Evolutionary conservation across 2,797 vertebrate species (phyloP).

Genomic region (Eulemur albifrons): DNA sequence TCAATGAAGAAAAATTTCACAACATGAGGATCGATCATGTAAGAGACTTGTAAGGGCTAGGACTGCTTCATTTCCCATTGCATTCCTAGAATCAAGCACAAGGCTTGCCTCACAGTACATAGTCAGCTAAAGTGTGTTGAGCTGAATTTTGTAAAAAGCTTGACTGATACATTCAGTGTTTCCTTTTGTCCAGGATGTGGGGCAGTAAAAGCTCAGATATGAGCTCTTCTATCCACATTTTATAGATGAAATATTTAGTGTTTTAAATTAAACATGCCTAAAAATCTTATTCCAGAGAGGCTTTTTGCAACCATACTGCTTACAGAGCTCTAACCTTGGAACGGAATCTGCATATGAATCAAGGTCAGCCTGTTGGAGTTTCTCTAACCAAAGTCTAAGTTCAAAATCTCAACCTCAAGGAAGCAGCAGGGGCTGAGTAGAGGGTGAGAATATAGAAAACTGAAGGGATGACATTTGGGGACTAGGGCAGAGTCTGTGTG

Average conservation of each 20-base stretch:
- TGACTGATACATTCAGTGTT: neutral
- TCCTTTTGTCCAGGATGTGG: neutral
- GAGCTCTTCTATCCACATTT: constrained; percentile 60
- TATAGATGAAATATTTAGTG: constrained; percentile 72
- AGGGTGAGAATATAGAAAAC: neutral
- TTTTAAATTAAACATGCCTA: constrained; percentile 75
- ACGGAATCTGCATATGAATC: constrained; percentile 67
- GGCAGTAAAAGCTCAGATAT: constrained; percentile 39
- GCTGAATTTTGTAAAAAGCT: neutral
- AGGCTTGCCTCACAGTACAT: neutral
- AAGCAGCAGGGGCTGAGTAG: constrained; percentile 11
- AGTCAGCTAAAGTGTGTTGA: neutral
- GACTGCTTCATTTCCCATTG: neutral
- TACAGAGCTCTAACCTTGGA: constrained; percentile 70
- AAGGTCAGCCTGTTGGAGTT: constrained; percentile 57
- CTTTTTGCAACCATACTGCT: constrained; percentile 64
- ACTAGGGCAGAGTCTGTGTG: neutral
- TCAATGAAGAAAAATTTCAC: constrained; percentile 20
- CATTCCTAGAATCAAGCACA: neutral
- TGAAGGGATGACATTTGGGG: neutral
- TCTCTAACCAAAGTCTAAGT: constrained; percentile 56
- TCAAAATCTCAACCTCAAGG: constrained; percentile 29
- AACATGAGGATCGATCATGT: neutral
- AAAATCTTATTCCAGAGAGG: constrained; percentile 65
- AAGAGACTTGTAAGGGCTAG: neutral